Percentiles rank a stretch among this genome's conserved stretches.
These are phyloP conservation scores for Ptilonorhynchus violaceus DNA, from an alignment of 2,113 vertebrate species.

Conservation along the genomic window DNA sequence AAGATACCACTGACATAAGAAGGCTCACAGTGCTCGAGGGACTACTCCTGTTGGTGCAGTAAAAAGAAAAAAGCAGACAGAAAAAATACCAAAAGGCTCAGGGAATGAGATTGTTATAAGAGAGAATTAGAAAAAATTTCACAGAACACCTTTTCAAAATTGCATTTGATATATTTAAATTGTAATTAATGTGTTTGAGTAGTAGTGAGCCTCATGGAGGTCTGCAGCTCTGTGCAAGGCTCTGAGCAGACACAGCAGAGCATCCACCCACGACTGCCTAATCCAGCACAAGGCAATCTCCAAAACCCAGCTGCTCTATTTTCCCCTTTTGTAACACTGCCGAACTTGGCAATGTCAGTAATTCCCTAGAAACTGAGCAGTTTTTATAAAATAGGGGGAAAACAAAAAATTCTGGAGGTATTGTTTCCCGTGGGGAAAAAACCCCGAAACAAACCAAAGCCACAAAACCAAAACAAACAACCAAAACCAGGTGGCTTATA, in stretches of 20 bases:
- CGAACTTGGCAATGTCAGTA: background rate
- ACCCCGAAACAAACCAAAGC: background rate
- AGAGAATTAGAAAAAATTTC: background rate
- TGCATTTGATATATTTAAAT: background rate
- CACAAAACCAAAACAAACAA: background rate
- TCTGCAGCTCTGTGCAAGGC: background rate
- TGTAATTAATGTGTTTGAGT: background rate
- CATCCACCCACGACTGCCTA: rapidly evolving
- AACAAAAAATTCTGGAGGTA: background rate
- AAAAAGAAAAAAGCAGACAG: background rate
- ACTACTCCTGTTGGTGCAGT: too few species aligned
- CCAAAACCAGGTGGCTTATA: background rate
- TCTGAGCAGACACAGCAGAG: background rate
- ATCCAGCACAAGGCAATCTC: background rate
- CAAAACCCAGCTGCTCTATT: background rate
- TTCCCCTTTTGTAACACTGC: background rate
- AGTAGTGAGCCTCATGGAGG: background rate
- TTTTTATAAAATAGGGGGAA: background rate
- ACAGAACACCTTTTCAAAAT: background rate
- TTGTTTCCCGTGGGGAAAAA: background rate
- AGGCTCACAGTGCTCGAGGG: background rate
- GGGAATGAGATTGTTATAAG: background rate
- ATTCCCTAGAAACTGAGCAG: background rate
- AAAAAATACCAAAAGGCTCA: background rate
- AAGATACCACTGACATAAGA: rapidly evolving